Percentiles rank a stretch among this genome's conserved stretches.
phyloP scores from a whole-genome alignment of 2,888 invertebrate genomes.

The Helobdella robusta region DNA sequence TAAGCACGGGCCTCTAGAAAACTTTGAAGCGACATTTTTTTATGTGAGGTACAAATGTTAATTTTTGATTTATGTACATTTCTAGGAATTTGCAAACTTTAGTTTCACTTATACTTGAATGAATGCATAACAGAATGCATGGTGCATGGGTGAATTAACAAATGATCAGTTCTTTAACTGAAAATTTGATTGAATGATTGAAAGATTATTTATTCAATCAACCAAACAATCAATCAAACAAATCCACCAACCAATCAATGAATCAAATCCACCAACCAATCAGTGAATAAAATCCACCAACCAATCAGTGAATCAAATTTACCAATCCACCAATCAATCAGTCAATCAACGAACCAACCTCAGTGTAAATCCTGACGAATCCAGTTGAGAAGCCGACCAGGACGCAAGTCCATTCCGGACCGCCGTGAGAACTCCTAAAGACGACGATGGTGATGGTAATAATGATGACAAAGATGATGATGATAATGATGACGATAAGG shows the following conservation, averaged over 20 bases:
- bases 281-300: too few relatives aligned
- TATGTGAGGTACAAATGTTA: too few relatives aligned
- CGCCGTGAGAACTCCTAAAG: constrained; percentile 56
- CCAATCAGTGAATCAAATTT: neutral
- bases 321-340: neutral
- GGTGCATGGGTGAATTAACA: too few relatives aligned
- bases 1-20: too few relatives aligned
- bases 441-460: constrained; percentile 38
- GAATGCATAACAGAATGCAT: too few relatives aligned
- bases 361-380: constrained; percentile 75
- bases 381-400: constrained; percentile 77
- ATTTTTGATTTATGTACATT: too few relatives aligned
- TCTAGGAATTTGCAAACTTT: too few relatives aligned
- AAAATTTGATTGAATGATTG: too few relatives aligned
- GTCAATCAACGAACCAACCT: constrained; percentile 47
- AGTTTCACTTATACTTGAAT: too few relatives aligned
- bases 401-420: constrained; percentile 86
- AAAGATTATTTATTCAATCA: too few relatives aligned
- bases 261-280: neutral
- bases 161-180: too few relatives aligned
- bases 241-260: neutral
- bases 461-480: neutral
- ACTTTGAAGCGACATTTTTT: too few relatives aligned
- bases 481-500: neutral
- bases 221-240: neutral